These are phyloP conservation scores for Gymnoscopelus microlampas DNA, from an alignment of 2,797 vertebrate genomes.

Conservation along the genomic window DNA sequence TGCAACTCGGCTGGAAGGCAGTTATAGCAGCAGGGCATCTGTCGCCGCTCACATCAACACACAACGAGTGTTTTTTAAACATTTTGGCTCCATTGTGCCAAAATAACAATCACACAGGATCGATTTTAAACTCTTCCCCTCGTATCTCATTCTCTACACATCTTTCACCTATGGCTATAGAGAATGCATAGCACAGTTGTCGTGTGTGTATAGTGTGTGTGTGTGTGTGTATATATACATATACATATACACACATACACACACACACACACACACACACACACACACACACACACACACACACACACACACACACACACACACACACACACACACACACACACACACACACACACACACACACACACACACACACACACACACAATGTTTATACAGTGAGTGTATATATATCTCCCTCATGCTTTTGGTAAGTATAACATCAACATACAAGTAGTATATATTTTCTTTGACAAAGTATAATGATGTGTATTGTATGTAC, in stretches of 20 bases:
- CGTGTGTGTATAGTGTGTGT: background rate
- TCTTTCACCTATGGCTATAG: slow-evolving; percentile 22
- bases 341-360: no score
- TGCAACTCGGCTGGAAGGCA: slow-evolving; percentile 66
- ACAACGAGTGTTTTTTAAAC: slow-evolving; percentile 32
- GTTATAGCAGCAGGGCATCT: slow-evolving; percentile 25
- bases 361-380: no score
- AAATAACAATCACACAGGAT: slow-evolving; percentile 48
- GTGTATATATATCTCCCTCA: background rate
- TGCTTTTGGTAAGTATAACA: slow-evolving; percentile 17
- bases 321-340: no score
- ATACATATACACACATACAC: background rate
- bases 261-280: no score
- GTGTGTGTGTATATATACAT: slow-evolving; percentile 10
- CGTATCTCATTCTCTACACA: slow-evolving; percentile 16
- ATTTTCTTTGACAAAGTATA: background rate
- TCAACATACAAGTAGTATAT: background rate
- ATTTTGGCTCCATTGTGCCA: slow-evolving; percentile 67
- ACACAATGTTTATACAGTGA: no score
- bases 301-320: no score
- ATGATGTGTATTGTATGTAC: slow-evolving; percentile 2
- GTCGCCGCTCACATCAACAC: slow-evolving; percentile 31
- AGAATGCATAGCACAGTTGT: slow-evolving; percentile 18
- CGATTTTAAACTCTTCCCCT: slow-evolving; percentile 27
- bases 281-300: no score